Evolutionary conservation across 1,140 invertebrate species (phyloP).

Genomic region (Magallana gigas): DNA sequence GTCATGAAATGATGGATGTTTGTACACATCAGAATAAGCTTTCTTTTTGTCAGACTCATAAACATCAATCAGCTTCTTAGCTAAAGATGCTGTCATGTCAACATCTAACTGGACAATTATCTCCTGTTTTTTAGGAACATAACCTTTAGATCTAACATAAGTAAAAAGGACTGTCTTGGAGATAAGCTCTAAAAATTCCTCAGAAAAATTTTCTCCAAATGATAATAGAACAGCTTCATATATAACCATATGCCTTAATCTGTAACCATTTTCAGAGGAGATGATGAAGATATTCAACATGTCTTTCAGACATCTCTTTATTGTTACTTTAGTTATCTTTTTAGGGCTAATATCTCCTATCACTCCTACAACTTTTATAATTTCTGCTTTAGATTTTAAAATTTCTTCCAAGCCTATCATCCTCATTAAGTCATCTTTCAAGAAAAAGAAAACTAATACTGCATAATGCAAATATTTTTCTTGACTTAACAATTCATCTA

Average conservation of each 20-base stretch:
- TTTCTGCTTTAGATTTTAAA: background rate
- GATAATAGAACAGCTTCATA: slow-evolving; percentile 8
- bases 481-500: background rate
- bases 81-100: background rate
- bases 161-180: background rate
- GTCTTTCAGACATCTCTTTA: background rate
- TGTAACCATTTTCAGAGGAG: background rate
- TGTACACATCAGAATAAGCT: background rate
- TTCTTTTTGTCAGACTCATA: too few species aligned
- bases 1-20: background rate
- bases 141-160: background rate
- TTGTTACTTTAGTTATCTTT: background rate
- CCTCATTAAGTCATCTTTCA: background rate
- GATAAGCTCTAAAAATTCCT: background rate
- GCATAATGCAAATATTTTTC: background rate
- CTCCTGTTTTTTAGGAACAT: background rate
- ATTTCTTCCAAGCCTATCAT: background rate
- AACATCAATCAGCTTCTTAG: background rate
- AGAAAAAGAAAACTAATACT: background rate
- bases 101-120: background rate
- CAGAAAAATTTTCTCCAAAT: slow-evolving; percentile 4
- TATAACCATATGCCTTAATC: background rate
- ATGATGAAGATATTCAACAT: background rate
- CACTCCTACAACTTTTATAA: too few species aligned
- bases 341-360: too few species aligned